Evolutionary conservation across 53 echinoderm and acorn worm genomes (phyloP).

Genomic region (Hippasteria phrygiana): DNA sequence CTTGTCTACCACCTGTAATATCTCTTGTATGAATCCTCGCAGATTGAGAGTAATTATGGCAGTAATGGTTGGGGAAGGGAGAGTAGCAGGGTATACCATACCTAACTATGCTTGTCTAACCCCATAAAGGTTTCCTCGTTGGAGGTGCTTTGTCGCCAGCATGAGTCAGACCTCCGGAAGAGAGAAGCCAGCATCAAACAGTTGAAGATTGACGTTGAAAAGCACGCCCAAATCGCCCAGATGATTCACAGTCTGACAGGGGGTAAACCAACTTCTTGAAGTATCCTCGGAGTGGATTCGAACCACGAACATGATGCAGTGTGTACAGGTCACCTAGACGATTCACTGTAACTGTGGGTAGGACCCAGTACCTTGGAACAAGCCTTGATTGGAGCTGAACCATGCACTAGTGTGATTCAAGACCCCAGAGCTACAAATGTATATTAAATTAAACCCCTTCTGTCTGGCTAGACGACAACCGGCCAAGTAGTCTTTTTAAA

Average conservation of each 20-base stretch:
- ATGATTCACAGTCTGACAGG: conserved; percentile 92
- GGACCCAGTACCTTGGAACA: background rate
- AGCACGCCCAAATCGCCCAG: conserved; percentile 76
- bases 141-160: conserved; percentile 74
- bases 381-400: background rate
- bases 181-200: conserved; percentile 80
- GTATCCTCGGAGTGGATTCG: background rate
- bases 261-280: conserved; percentile 15
- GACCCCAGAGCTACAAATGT: too few species aligned
- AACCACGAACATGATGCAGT: background rate
- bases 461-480: too few species aligned
- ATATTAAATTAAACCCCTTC: too few species aligned
- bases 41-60: too few species aligned
- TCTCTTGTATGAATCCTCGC: too few species aligned
- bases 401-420: too few species aligned
- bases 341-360: background rate
- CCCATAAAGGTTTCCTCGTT: conserved; percentile 66
- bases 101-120: too few species aligned
- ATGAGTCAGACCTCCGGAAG: conserved; percentile 78
- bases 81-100: too few species aligned
- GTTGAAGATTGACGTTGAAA: conserved; percentile 73
- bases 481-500: too few species aligned
- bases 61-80: too few species aligned
- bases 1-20: too few species aligned
- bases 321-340: background rate